Evolutionary conservation across 1,140 invertebrate genomes (phyloP).

Genomic region (Hyphantria cunea): DNA sequence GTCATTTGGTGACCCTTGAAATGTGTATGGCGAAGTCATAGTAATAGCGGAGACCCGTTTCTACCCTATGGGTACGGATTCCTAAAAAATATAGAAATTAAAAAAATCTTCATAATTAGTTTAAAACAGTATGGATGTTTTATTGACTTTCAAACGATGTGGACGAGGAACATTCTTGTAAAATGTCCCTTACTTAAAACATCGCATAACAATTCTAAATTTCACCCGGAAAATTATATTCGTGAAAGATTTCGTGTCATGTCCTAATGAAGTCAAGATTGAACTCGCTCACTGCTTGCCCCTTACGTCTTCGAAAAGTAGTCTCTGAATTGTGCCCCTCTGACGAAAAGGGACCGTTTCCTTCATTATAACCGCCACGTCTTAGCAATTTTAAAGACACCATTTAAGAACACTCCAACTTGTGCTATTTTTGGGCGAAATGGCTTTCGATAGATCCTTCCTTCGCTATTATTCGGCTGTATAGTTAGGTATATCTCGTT

Average conservation of each 20-base stretch:
- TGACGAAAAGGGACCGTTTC: conserved; percentile 38
- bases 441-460: conserved; percentile 32
- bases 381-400: conserved; percentile 51
- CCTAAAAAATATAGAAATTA: too few species aligned
- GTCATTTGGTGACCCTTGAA: too few species aligned
- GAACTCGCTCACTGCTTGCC: conserved; percentile 26
- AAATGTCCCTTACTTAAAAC: too few species aligned
- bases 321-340: conserved; percentile 17
- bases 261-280: conserved; percentile 28
- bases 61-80: too few species aligned
- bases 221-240: too few species aligned
- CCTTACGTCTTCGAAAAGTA: conserved; percentile 17
- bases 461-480: conserved; percentile 23
- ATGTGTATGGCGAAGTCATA: too few species aligned
- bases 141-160: too few species aligned
- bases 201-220: too few species aligned
- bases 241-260: conserved; percentile 22
- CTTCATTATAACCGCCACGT: conserved; percentile 46
- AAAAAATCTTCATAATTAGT: too few species aligned
- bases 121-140: too few species aligned
- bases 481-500: conserved; percentile 30
- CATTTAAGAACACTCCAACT: conserved; percentile 46
- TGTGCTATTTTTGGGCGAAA: conserved; percentile 45
- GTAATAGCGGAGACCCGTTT: too few species aligned
- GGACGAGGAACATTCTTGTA: too few species aligned